Evolutionary conservation across 1,140 invertebrate species (phyloP), one percentile per base, ranked within the genome.

Genomic region (Chrysopa pallens): DNA sequence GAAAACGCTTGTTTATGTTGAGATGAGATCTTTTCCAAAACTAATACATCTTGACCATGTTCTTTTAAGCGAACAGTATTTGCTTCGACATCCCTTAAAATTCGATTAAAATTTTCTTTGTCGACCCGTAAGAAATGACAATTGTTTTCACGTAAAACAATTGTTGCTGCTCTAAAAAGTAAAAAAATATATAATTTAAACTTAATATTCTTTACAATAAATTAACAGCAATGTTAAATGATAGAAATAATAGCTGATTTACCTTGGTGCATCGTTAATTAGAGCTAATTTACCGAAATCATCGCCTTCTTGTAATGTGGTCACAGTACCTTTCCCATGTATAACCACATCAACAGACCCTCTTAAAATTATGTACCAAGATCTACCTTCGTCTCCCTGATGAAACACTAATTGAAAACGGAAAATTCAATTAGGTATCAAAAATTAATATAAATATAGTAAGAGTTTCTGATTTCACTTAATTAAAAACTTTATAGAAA

Each of bases 271-370:
- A 63, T 89, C 83, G 62, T 90, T 90, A 27, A 90, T 82, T 31
- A 90, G 63, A 39, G 86, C 84, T 42, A 90, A 64, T 67, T 90
- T 90, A 36, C 84, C 85, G 61, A 90, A 90, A 61, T 90, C 86
- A 61, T 90, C 86, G 43, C 84, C 84, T 62, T 86, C 84, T 52
- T 83, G 78, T 8, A 90, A 64, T 23, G 78, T 80, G 46, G 80
- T 84, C 9, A 89, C 86, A 8, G 80, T 74, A 28, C 85, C 85
- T 69, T 89, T 89, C 40, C 84, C 83, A 57, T 84, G 78, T 52
- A 88, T 88, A 31, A 83, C 79, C 38, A 90, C 85, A 59, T 88
- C 83, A 5, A 90, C 84, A 0, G 82, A 84, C 11, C 85, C 85
- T 52, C 78, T 75, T 27, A 90, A 66, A 46, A 90, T 78, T 35